phyloP scores from a whole-genome alignment of 2,888 invertebrate genomes.

The Thecophora atra region DNA sequence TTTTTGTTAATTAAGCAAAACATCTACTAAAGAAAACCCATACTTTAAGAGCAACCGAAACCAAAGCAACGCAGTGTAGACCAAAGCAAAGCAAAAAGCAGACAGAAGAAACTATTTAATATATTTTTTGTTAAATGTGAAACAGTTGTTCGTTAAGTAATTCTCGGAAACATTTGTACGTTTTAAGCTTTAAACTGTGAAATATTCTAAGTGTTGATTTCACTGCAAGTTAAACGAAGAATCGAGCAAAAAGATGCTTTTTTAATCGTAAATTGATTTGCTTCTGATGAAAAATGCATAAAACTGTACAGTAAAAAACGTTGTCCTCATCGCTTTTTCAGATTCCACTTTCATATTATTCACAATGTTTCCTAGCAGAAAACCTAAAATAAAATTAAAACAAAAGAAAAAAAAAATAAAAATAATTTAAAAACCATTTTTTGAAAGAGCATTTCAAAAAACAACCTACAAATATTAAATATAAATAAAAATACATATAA shows the following conservation, averaged over 20 bases:
- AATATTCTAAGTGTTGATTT: background rate
- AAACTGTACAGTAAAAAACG: conserved; percentile 25
- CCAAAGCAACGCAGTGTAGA: background rate
- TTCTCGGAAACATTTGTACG: background rate
- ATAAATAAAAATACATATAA: conserved; percentile 31
- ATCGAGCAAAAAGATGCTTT: too few relatives aligned
- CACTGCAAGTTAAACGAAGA: background rate
- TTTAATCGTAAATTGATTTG: conserved; percentile 7
- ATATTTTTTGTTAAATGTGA: background rate
- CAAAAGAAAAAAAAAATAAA: conserved; percentile 21
- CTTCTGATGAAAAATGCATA: conserved; percentile 1
- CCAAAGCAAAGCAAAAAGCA: background rate
- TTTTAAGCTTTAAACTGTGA: background rate
- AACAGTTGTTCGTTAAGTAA: background rate
- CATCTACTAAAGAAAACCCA: background rate
- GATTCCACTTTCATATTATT: conserved; percentile 34
- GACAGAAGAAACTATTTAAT: background rate
- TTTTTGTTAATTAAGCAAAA: background rate
- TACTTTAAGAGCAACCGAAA: conserved; percentile 8
- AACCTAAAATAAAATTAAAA: too few relatives aligned
- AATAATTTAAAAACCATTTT: background rate
- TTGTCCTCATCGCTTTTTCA: background rate
- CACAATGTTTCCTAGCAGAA: conserved; percentile 31
- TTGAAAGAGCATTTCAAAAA: conserved; percentile 31
- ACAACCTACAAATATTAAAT: conserved; percentile 26